These are phyloP conservation scores for Tortrix viridana DNA, from an alignment of 2,888 invertebrate species.

Conservation along the genomic window DNA sequence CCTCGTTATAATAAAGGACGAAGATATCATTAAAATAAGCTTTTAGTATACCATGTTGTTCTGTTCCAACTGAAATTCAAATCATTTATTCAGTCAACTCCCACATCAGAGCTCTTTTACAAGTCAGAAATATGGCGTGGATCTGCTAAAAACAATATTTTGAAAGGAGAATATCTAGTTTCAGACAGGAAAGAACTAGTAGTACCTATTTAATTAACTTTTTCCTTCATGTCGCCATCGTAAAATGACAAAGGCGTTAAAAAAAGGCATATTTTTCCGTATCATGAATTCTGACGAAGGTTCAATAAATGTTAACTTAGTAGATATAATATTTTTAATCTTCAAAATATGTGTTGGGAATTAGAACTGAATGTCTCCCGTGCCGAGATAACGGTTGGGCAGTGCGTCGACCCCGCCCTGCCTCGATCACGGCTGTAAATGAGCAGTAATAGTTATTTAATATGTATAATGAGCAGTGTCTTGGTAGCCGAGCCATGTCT, in stretches of 20 bases:
- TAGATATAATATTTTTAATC: neutral
- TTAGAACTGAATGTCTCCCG: constrained; percentile 50
- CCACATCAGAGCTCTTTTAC: no score
- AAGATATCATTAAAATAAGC: constrained; percentile 31
- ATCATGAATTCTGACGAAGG: neutral
- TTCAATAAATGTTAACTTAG: neutral
- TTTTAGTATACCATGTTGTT: constrained; percentile 21
- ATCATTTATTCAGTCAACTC: no score
- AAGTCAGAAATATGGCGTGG: no score
- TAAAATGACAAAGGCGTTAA: no score
- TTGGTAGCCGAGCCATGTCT: constrained; percentile 40
- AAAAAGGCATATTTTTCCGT: no score
- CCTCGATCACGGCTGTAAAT: constrained; percentile 61
- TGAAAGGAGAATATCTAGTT: no score
- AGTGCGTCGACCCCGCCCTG: constrained; percentile 57
- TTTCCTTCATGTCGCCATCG: no score
- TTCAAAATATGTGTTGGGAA: constrained; percentile 18
- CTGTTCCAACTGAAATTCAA: no score
- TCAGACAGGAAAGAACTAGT: no score
- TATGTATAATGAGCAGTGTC: constrained; percentile 55
- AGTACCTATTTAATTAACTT: no score
- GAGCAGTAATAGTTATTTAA: constrained; percentile 65
- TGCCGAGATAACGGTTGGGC: constrained; percentile 64
- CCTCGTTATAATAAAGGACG: constrained; percentile 31
- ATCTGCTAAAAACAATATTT: no score